A percentile compares a stretch with the other conserved stretches of the same genome.
These are phyloP conservation scores for Harlomillsia oculata DNA, from an alignment of 1,140 invertebrate genomes.

Conservation along the genomic window DNA sequence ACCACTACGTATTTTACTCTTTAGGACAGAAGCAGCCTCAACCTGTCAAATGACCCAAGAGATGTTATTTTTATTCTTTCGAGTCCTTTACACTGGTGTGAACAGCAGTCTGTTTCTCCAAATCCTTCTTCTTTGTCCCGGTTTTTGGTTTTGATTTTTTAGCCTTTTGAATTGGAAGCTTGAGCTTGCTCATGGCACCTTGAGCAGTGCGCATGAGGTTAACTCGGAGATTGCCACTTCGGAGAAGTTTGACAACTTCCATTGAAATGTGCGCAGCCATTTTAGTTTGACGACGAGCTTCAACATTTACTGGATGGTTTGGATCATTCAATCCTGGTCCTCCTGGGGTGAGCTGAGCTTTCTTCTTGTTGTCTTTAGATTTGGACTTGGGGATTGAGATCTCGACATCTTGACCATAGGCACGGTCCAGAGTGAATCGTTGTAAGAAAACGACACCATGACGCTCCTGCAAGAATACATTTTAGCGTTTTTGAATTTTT, in stretches of 20 bases:
- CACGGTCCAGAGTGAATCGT: conserved; percentile 32
- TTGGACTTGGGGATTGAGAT: conserved; percentile 34
- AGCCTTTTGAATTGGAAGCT: conserved; percentile 30
- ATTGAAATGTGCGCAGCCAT: conserved; percentile 36
- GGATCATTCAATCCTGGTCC: conserved; percentile 13
- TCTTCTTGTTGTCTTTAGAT: conserved; percentile 26
- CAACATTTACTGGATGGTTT: conserved; percentile 19
- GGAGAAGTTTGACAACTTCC: conserved; percentile 35
- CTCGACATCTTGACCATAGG: conserved; percentile 35
- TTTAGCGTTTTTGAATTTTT: too few relatives aligned
- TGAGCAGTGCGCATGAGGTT: conserved; percentile 34
- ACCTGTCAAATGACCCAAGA: too few relatives aligned
- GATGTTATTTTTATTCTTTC: too few relatives aligned
- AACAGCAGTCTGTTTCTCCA: too few relatives aligned
- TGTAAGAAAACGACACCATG: conserved; percentile 35
- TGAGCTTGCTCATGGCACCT: conserved; percentile 31
- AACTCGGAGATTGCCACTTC: conserved; percentile 33
- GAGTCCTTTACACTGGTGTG: too few relatives aligned
- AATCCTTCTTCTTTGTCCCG: conserved; percentile 16
- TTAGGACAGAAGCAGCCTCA: too few relatives aligned
- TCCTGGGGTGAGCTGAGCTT: neutral
- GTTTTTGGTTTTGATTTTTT: conserved; percentile 19
- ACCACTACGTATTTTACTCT: too few relatives aligned
- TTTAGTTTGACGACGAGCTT: conserved; percentile 31
- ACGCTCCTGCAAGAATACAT: conserved; percentile 25